Base-by-base conservation (phyloP, 2,888 invertebrate species). In the Hypomecis atomaria region DNA sequence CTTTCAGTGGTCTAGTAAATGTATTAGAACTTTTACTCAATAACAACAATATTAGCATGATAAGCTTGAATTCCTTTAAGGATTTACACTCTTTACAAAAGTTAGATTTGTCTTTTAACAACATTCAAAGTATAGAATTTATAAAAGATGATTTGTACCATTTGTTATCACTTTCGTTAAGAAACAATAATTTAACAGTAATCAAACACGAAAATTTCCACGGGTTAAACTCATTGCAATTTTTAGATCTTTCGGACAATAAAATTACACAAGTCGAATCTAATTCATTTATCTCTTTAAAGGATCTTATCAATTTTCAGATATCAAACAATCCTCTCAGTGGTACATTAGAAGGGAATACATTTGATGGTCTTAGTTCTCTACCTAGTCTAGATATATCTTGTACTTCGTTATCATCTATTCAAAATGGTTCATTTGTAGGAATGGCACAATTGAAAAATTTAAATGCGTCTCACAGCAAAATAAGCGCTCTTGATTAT, bases 241-340 rank as follows among this genome's bases (percentile, higher is more conserved):
- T 76, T 73, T 78, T 90, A 57, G 87, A 89, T 77, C 62, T 90
- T 36, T 84, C 88, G 10, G 69, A 81, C 53, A 90, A 90, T 62
- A 78, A 82, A 52, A 85, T 90, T 59, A 66, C 81, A 0, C 65
- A 68, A 38, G 71, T 90, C 10, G 78, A 81, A 62, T 61, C 77
- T 1, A 76, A 79, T 61, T 81, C 83, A 10, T 89, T 89, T 66
- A 59, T 70, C 44, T 73, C 77, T 1, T 65, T 88, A 8, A 71
- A 64, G 33, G 74, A 76, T 62, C 75, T 90, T 43, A 74, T 77
- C n/a, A 80, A 73, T 67, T 80, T 90, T 59, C 68, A 80, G 75
- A 75, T 90, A 40, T 81, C 82, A 6, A 78, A 81, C 38, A 90
- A 89, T 72, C 85, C 86, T 5, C 63, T 89, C 23, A 71, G 62